phyloP scores from a whole-genome alignment of 2,888 invertebrate species.

The Papilio protenor region DNA sequence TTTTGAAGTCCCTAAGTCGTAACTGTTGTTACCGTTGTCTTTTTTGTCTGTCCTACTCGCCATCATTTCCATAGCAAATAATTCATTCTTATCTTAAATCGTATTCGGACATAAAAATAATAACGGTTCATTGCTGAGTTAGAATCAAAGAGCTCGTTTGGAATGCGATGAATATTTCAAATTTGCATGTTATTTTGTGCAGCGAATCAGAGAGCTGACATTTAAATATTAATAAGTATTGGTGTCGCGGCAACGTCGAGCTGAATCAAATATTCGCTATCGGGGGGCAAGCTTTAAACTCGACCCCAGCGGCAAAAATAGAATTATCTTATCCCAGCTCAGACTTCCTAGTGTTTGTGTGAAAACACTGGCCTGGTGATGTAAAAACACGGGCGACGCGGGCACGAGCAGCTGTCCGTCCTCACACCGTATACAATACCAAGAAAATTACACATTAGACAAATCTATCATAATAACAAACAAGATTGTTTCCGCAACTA shows the following conservation, averaged over 20 bases:
- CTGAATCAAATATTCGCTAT: conserved; percentile 5
- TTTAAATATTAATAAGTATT: not conserved
- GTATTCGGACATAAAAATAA: not conserved
- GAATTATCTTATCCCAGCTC: conserved; percentile 36
- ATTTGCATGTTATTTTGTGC: conserved; percentile 3
- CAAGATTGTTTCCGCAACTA: conserved; percentile 13
- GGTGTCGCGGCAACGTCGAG: not conserved
- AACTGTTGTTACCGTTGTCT: too few relatives aligned
- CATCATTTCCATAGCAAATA: not conserved
- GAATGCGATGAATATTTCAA: not conserved
- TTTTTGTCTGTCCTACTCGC: too few relatives aligned
- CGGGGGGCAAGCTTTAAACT: conserved; percentile 40
- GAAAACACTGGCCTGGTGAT: not conserved
- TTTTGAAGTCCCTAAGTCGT: too few relatives aligned
- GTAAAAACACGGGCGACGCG: not conserved
- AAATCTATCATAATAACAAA: conserved; percentile 9
- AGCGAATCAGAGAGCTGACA: not conserved
- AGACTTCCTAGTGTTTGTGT: conserved; percentile 12
- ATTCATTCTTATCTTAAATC: not conserved
- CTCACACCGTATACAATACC: conserved; percentile 2
- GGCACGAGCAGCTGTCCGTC: not conserved
- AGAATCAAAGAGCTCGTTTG: not conserved
- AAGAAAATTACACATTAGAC: not conserved
- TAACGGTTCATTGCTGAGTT: not conserved
- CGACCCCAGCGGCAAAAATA: conserved; percentile 41